Conservation (phyloP, 2,888 invertebrate species). For the Cistogaster globosa region DNA sequence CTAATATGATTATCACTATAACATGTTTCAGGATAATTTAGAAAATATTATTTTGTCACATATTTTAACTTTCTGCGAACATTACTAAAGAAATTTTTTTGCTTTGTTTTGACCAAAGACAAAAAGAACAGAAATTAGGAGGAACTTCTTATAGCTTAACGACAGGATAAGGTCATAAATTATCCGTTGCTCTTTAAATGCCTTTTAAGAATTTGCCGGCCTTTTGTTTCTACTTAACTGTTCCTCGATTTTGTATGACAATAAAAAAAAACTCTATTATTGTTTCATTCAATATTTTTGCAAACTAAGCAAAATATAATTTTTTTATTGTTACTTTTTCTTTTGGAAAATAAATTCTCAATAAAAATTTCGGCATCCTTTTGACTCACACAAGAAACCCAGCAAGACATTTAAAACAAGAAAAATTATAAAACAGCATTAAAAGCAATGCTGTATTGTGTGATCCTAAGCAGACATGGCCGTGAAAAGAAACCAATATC, state of each 20-base stretch:
- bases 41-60: conserved; percentile 5
- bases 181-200: conserved; percentile 38
- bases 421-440: not conserved
- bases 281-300: conserved; percentile 66
- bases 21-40: not conserved
- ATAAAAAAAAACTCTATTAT: conserved; percentile 37
- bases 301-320: conserved; percentile 60
- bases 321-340: conserved; percentile 36
- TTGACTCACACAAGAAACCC: not conserved
- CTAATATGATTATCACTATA: not conserved
- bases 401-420: not conserved
- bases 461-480: conserved; percentile 15
- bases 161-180: conserved; percentile 62
- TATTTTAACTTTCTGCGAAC: not conserved
- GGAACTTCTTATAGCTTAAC: conserved; percentile 7
- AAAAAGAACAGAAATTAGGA: not conserved
- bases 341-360: conserved; percentile 48
- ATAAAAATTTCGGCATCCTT: conserved; percentile 66
- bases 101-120: not conserved
- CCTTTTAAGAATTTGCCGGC: conserved; percentile 58
- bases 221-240: conserved; percentile 63
- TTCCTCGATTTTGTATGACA: conserved; percentile 57
- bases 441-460: conserved; percentile 1
- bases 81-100: not conserved
- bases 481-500: conserved; percentile 29